A percentile compares a stretch with the other conserved stretches of the same genome.
These are phyloP conservation scores for Chrysotoxum bicinctum DNA, from an alignment of 2,888 invertebrate genomes.

Conservation along the genomic window DNA sequence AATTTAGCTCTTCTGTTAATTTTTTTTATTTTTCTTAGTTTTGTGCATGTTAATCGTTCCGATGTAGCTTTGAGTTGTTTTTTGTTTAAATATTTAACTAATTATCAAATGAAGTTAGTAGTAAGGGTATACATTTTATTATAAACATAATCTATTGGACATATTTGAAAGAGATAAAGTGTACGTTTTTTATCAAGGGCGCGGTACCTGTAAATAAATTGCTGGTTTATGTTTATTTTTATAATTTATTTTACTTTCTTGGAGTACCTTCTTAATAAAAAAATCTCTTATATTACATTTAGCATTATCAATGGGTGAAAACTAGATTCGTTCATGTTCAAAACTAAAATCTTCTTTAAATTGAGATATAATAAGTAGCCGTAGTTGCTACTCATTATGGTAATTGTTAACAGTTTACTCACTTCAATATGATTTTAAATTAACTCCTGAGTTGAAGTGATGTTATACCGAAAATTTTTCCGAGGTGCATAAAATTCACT, in stretches of 20 bases:
- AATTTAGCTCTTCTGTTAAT: constrained; percentile 9
- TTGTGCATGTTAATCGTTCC: constrained; percentile 40
- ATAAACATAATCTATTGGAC: neutral
- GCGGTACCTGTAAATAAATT: constrained; percentile 68
- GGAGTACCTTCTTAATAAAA: neutral
- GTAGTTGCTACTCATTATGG: too few species aligned
- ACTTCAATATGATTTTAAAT: too few species aligned
- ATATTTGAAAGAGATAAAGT: neutral
- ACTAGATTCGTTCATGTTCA: neutral
- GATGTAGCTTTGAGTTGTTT: constrained; percentile 35
- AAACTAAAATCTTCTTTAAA: too few species aligned
- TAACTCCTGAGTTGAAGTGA: too few species aligned
- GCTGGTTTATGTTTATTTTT: constrained; percentile 1
- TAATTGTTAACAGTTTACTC: too few species aligned
- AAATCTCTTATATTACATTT: neutral
- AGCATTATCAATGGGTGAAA: neutral
- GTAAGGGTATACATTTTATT: neutral
- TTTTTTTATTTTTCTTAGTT: constrained; percentile 19
- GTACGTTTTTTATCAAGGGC: constrained; percentile 24
- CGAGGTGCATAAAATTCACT: too few species aligned
- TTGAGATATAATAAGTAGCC: too few species aligned
- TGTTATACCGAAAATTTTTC: too few species aligned
- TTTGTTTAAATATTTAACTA: neutral
- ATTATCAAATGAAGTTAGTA: neutral
- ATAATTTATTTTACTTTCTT: neutral